These are phyloP conservation scores for Callipepla californica DNA, from an alignment of 2,113 vertebrate genomes.

Conservation along the genomic window DNA sequence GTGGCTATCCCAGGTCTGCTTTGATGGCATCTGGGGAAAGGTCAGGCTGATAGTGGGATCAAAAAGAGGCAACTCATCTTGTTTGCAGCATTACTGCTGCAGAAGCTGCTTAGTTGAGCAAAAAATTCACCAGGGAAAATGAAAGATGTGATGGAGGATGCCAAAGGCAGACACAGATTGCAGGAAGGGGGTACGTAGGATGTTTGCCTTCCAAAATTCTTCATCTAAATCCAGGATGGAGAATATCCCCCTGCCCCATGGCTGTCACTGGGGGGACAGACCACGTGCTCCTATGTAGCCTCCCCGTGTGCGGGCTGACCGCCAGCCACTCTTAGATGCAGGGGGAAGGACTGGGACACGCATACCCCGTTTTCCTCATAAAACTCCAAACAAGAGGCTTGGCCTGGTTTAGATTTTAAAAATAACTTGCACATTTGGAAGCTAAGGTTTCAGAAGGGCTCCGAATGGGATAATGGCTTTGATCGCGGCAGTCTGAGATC, in stretches of 20 bases:
- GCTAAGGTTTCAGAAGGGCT: conserved; percentile 68
- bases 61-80: neutral
- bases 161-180: neutral
- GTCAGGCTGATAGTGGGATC: neutral
- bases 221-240: neutral
- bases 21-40: neutral
- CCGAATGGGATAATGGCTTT: conserved; percentile 49
- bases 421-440: conserved; percentile 70
- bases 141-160: neutral
- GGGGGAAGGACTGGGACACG: neutral
- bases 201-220: neutral
- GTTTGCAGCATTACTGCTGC: neutral
- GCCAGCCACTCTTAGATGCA: neutral
- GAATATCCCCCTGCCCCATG: neutral
- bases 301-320: neutral
- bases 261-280: fast-evolving
- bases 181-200: neutral
- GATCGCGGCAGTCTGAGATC: conserved; percentile 58
- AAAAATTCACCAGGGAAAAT: neutral
- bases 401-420: conserved; percentile 72
- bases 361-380: conserved; percentile 27
- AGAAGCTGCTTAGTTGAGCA: neutral
- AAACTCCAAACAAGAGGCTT: conserved; percentile 45
- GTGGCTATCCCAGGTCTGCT: neutral
- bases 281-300: neutral